Conservation (phyloP, 2,888 invertebrate genomes). For the Alitta virens region DNA sequence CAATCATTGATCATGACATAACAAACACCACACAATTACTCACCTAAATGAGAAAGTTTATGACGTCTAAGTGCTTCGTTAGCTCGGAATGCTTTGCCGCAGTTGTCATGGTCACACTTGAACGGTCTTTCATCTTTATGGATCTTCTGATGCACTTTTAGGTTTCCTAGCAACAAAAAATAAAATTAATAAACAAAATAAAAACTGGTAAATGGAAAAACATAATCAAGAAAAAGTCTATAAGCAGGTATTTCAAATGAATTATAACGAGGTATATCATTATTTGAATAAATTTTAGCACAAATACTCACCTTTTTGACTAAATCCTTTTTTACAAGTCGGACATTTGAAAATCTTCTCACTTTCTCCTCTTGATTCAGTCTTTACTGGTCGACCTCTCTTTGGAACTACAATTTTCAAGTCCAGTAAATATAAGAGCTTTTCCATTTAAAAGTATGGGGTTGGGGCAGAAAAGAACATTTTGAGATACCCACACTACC, state of each 20-base stretch:
- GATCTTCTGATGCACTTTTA: slow-evolving; percentile 42
- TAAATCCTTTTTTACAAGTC: slow-evolving; percentile 16
- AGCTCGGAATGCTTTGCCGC: slow-evolving; percentile 42
- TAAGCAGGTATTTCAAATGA: no score
- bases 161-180: slow-evolving; percentile 35
- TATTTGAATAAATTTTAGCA: background rate
- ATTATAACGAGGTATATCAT: no score
- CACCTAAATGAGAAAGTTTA: slow-evolving; percentile 44
- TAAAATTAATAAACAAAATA: background rate
- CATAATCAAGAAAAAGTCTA: no score
- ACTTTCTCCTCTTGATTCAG: background rate
- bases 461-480: no score
- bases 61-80: slow-evolving; percentile 45
- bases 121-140: slow-evolving; percentile 44
- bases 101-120: slow-evolving; percentile 39
- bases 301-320: slow-evolving; percentile 14
- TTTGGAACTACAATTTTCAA: no score
- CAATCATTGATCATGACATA: no score
- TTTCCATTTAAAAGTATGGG: no score
- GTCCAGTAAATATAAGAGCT: no score
- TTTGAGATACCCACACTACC: no score
- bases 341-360: slow-evolving; percentile 16
- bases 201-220: background rate
- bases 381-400: no score
- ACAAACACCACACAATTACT: background rate